Base-by-base conservation (phyloP, 2,797 vertebrate genomes). In the Microctenopoma lineatum region DNA sequence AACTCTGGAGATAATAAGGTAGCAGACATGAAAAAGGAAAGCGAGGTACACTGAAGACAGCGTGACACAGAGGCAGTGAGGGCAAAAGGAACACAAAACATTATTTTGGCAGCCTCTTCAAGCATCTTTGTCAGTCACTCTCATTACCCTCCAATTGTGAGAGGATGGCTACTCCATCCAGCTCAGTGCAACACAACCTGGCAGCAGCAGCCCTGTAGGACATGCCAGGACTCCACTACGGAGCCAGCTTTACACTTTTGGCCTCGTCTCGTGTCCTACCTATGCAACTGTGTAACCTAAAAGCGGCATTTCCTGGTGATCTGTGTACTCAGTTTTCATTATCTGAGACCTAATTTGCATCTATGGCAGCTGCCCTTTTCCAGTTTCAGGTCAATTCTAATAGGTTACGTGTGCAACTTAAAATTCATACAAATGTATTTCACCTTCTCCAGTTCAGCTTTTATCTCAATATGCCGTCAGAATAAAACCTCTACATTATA, bases 131-230 rank as follows among this genome's bases (percentile, higher is more conserved):
- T 89, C 89, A 87, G 84, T 93, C 89, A 86, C 87, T 84, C 87
- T 92, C 89, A 92, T 94, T 93, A 92, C 78, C 84, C 79, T 85
- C 77, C 85, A 80, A 84, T 84, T 87, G 81, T 75, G 84, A 86
- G 77, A 78, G 68, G 80, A 84, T 71, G 83, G 78, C 78, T 78
- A 70, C 81, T 87, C 77, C 60, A 67, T 73, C 67, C 84, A 14
- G 59, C 79, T 59, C 71, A 69, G 73, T 79, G 66, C 81, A 89
- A 83, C 81, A 78, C 70, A 86, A 84, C 42, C 81, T 90, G 88
- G 86, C 88, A 90, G 80, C 72, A 61, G 72, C 42, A 64, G 72
- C 69, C 52, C 60, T 50, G 63, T 6, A 57, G 63, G 63, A 76
- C 55, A 66, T 79, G 84, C 84, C 83, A 84, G 78, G 57, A 41